phyloP scores from a whole-genome alignment of 2,113 vertebrate genomes.

The Eidolon helvum region DNA sequence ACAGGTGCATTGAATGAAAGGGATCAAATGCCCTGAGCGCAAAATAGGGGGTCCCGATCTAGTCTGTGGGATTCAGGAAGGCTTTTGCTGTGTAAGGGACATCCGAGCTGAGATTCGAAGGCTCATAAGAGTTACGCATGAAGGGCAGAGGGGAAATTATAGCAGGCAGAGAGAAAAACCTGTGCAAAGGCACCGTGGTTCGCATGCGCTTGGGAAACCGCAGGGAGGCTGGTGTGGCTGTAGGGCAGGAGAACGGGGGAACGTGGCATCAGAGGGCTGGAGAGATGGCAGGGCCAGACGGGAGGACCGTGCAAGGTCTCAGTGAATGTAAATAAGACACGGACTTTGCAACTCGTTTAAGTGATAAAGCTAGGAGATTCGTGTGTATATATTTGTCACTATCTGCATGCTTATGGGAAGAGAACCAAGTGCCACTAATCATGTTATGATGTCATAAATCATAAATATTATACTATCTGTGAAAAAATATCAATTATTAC shows the following conservation, averaged over 20 bases:
- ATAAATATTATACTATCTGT: neutral
- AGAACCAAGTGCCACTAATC: neutral
- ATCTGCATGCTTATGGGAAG: neutral
- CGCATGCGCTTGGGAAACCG: neutral
- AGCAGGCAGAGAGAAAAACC: neutral
- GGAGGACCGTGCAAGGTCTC: neutral
- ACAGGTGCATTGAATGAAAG: neutral
- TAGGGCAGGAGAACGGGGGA: neutral
- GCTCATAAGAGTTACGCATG: neutral
- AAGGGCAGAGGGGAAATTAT: neutral
- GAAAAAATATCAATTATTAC: neutral
- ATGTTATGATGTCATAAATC: neutral
- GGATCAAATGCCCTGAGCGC: neutral
- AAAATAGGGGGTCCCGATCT: neutral
- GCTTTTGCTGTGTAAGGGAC: neutral
- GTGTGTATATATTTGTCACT: neutral
- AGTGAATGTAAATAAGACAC: neutral
- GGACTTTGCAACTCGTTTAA: neutral
- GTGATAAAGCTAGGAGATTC: slow-evolving; percentile 5
- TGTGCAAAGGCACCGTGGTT: neutral
- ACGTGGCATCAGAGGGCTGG: neutral
- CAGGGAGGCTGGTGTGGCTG: neutral
- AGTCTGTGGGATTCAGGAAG: neutral
- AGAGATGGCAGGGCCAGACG: neutral
- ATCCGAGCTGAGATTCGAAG: neutral